Conservation (phyloP, 2,888 invertebrate genomes). For the Cheilosia soror region DNA sequence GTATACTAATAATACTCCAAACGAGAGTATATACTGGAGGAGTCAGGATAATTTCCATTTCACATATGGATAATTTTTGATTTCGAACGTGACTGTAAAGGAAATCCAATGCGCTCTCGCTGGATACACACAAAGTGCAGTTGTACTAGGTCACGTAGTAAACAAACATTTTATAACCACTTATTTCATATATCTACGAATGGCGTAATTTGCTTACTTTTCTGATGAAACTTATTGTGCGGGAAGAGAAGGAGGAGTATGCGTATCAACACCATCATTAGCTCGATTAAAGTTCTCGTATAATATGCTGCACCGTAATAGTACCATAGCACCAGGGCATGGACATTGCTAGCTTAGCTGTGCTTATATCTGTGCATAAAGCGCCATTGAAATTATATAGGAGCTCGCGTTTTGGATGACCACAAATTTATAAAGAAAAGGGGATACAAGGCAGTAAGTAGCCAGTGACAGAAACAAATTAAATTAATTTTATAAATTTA, state of each 20-base stretch:
- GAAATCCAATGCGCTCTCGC: conserved; percentile 51
- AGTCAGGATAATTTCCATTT: conserved; percentile 77
- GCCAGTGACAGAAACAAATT: no score
- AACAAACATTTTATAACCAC: conserved; percentile 83
- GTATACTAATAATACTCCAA: conserved; percentile 67
- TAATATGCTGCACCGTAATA: conserved; percentile 20
- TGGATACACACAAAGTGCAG: conserved; percentile 41
- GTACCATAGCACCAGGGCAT: no score
- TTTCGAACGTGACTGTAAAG: conserved; percentile 76
- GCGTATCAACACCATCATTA: conserved; percentile 16
- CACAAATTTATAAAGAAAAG: no score
- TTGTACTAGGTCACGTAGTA: conserved; percentile 82
- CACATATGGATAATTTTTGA: conserved; percentile 78
- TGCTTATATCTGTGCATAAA: no score
- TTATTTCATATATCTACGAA: conserved; percentile 60
- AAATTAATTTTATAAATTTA: no score
- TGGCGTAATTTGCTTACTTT: conserved; percentile 72
- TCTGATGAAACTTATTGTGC: conserved; percentile 32
- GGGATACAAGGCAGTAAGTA: no score
- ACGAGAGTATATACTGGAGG: conserved; percentile 68
- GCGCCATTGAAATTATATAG: no score
- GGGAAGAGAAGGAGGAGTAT: not conserved
- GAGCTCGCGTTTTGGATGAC: no score
- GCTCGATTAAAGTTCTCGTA: conserved; percentile 69
- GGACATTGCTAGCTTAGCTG: no score